Conservation (phyloP, 2,888 invertebrate genomes). For the Sesia bembeciformis region DNA sequence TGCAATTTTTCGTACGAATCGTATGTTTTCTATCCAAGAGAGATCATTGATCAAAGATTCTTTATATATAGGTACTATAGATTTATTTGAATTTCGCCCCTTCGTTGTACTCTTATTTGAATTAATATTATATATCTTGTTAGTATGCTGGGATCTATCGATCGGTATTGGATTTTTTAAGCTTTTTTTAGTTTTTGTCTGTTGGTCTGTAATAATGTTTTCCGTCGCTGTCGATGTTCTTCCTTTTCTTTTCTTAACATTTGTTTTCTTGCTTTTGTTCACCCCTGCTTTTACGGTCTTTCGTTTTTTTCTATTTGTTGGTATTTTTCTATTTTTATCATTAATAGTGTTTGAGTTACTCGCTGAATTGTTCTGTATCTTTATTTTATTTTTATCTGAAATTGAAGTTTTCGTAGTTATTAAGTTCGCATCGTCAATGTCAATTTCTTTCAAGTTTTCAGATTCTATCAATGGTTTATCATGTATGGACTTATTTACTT, state of each 20-base stretch:
- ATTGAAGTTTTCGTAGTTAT: too few species aligned
- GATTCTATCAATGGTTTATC: too few species aligned
- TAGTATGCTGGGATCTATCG: background rate
- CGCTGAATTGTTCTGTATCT: too few species aligned
- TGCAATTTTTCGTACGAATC: slow-evolving; percentile 36
- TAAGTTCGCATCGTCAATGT: too few species aligned
- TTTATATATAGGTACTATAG: slow-evolving; percentile 1
- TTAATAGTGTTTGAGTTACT: slow-evolving; percentile 4
- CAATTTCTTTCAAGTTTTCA: too few species aligned
- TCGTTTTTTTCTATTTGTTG: slow-evolving; percentile 5
- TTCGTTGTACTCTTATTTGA: background rate
- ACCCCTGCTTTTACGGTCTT: background rate
- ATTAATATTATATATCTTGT: background rate
- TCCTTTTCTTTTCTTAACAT: background rate
- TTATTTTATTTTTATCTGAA: too few species aligned
- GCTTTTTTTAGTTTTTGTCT: background rate
- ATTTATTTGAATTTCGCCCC: background rate
- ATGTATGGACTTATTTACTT: too few species aligned
- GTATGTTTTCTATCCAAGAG: slow-evolving; percentile 49
- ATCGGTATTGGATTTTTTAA: background rate
- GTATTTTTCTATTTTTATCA: slow-evolving; percentile 4
- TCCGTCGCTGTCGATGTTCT: background rate
- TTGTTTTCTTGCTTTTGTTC: background rate
- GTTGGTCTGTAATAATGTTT: background rate
- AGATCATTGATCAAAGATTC: slow-evolving; percentile 20